Conservation (phyloP, 2,888 invertebrate species). For the Uropetala carovei region DNA sequence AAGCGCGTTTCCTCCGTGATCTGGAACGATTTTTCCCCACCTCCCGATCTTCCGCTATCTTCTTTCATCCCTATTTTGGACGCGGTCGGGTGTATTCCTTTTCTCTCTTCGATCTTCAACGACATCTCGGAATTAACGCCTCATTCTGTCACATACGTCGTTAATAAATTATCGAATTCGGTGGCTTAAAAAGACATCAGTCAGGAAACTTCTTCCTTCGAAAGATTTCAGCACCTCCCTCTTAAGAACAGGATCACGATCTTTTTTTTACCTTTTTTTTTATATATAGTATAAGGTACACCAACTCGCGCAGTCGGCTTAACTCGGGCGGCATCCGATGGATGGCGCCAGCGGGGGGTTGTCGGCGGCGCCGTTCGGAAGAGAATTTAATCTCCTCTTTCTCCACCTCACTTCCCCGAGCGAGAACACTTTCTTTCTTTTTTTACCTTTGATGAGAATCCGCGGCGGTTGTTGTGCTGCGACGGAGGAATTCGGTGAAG, state of each 20-base stretch:
- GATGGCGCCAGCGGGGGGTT: conserved; percentile 29
- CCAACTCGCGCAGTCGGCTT: neutral
- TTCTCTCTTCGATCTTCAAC: neutral
- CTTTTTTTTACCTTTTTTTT: too few species aligned
- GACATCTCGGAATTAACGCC: neutral
- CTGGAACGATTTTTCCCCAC: conserved; percentile 1
- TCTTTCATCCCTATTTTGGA: conserved; percentile 14
- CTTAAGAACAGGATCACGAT: too few species aligned
- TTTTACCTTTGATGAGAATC: neutral
- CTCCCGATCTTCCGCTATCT: neutral
- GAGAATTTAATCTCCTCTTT: conserved; percentile 1
- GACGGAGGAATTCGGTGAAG: conserved; percentile 55
- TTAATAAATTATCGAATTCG: neutral
- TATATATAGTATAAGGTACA: too few species aligned
- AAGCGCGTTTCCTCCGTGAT: neutral
- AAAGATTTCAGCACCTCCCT: too few species aligned
- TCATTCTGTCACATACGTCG: neutral
- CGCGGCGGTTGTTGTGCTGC: neutral
- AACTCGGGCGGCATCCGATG: conserved; percentile 7
- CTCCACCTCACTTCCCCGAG: neutral
- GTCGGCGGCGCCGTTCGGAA: neutral
- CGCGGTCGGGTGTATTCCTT: too few species aligned
- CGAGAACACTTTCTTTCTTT: conserved; percentile 18
- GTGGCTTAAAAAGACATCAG: neutral
- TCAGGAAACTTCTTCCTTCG: neutral